Evolutionary conservation across 1,140 invertebrate species (phyloP).

Genomic region (Zaprionus camerounensis): DNA sequence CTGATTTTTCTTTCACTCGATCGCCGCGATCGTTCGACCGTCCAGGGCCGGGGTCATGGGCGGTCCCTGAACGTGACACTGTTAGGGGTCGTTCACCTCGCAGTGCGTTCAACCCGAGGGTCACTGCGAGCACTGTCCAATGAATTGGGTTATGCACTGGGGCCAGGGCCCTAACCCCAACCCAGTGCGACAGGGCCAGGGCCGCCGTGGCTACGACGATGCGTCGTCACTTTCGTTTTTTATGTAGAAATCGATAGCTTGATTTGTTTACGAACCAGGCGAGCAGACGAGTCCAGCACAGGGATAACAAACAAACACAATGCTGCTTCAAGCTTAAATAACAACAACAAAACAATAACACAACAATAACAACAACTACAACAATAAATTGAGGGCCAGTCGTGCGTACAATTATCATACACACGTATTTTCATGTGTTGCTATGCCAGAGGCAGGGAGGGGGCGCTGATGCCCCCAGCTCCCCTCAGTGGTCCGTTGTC

Average conservation of each 20-base stretch:
- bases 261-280: constrained; percentile 74
- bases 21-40: not conserved
- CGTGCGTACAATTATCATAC: constrained; percentile 45
- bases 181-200: constrained; percentile 12
- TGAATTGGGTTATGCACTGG: constrained; percentile 59
- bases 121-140: constrained; percentile 37
- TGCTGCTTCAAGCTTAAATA: constrained; percentile 8
- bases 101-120: constrained; percentile 60
- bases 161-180: constrained; percentile 38
- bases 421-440: constrained; percentile 15
- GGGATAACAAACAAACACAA: constrained; percentile 1
- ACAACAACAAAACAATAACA: constrained; percentile 18
- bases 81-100: constrained; percentile 58
- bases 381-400: constrained; percentile 40
- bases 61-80: constrained; percentile 74
- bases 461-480: not conserved
- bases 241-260: constrained; percentile 80
- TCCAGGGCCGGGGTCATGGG: constrained; percentile 59
- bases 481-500: constrained; percentile 1
- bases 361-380: constrained; percentile 13
- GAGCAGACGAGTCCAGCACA: constrained; percentile 42
- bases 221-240: constrained; percentile 77
- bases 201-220: not conserved
- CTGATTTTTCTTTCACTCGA: constrained; percentile 78
- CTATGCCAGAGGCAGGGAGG: not conserved